Evolutionary conservation across 2,888 invertebrate species (phyloP), one percentile per base, ranked within the genome.

Genomic region (Napeogenes sylphis): DNA sequence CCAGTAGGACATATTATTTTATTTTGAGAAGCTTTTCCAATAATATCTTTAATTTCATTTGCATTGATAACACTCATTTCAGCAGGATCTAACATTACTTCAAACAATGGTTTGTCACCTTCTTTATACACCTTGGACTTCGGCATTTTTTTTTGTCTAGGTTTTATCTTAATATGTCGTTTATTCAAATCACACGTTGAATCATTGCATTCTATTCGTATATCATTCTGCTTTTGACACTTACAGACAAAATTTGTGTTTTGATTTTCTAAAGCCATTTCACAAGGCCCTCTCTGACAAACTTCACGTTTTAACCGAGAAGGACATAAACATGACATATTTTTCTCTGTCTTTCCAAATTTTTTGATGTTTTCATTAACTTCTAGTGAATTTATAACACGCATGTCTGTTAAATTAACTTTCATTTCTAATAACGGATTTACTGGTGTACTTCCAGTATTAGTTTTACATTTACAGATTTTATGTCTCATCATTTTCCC

Each of bases 61-160:
- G 74, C 61, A 70, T 83, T 83, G 21, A 79, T 63, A 53, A 82
- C 70, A 61, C 74, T 72, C 78, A 81, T 79, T 45, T 70, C 70
- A 42, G 75, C 70, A 35, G 70, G 62, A 65, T 82, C 77, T 46
- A 83, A 66, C 53, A 75, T 70, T 30, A 82, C 66, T 64, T 73
- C 66, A 62, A 75, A 64, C 46, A 71, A 61, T 2, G 72, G 70
- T 42, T 68, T 68, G 45, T 65, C 68, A 56, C 21, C 0, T 46
- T 56, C 53, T 42, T 63, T 32, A 38, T 60, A 53, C 55, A 46
- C 54, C 33, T 55, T 54, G 54, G 47, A 73, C 30, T 45, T 53
- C 2, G 38, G 13, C 30, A 54, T 63, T 61, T 59, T 65, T 59
- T 58, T 65, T 38, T 47, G 35, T 47, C 21, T 32, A 42, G 13